Base-by-base conservation (phyloP, 23 tunicate genomes). In the Trididemnum miniatum region DNA sequence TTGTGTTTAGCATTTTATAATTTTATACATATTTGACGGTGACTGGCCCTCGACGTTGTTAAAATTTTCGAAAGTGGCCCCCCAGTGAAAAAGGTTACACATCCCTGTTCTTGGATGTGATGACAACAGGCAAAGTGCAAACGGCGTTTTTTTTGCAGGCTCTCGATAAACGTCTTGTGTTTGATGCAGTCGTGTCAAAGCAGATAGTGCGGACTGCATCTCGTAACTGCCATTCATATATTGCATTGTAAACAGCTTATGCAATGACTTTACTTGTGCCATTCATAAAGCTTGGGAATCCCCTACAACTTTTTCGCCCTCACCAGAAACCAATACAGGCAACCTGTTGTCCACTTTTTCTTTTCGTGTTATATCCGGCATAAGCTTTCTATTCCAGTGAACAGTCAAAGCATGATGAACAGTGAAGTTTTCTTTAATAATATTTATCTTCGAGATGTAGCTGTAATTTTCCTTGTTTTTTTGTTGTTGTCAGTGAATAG, bases 121-220 rank as follows among this genome's bases (percentile, higher is more conserved):
- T 62, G 67, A 62, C 67, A 26, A 62, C 67, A 62, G 67, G 67
- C 67, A 24, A 62, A 62, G 29, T 62, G 67, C 67, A 62, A 26
- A 22, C 15, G 67, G n/a, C n/a, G 67, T 62, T n/a, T 62, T 62
- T 62, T 62, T 12, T 26, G n/a, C 67, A 62, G 5, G 67, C 29
- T 62, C 26, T 26, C 5, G 67, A 3, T 62, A n/a, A 62, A 62
- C 3, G 67, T 24, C 67, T 4, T 20, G 67, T 62, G 26, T 62
- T 62, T 62, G 67, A 62, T 12, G 67, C 67, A 4, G 29, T 62
- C 26, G 23, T 62, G 67, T 62, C 67, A 62, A 62, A 62, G 29
- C 67, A 62, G 5, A 62, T 62, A 62, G 67, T 26, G 26, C 67
- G 67, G n/a, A 62, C 28, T 12, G 67, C 15, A 62, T 62, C 67